Evolutionary conservation across 1,140 invertebrate species (phyloP).

Genomic region (Polyergus mexicanus): DNA sequence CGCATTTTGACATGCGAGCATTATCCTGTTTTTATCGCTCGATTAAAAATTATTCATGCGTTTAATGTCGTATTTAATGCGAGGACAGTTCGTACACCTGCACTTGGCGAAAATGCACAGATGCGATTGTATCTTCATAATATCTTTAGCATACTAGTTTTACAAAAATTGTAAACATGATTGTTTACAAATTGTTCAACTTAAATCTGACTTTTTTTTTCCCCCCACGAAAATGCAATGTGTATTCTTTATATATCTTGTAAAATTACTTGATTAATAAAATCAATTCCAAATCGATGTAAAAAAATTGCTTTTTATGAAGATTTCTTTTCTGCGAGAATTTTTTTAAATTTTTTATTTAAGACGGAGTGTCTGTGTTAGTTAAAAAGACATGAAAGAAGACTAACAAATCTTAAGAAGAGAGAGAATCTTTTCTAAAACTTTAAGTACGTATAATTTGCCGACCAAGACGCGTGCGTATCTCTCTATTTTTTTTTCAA

Average conservation of each 20-base stretch:
- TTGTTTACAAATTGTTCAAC: background rate
- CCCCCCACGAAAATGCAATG: background rate
- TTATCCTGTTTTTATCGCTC: background rate
- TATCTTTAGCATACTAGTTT: background rate
- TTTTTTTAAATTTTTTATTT: too few species aligned
- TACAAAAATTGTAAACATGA: background rate
- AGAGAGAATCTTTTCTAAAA: too few species aligned
- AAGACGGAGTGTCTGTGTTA: too few species aligned
- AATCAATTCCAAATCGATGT: too few species aligned
- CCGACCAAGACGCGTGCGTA: too few species aligned
- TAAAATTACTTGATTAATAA: too few species aligned
- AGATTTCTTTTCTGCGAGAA: background rate
- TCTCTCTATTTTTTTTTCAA: too few species aligned
- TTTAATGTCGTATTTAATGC: background rate
- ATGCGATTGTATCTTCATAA: slow-evolving; percentile 15
- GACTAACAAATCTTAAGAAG: too few species aligned
- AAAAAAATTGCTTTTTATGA: too few species aligned
- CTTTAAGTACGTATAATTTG: too few species aligned
- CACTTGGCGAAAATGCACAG: slow-evolving; percentile 7
- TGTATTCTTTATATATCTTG: background rate
- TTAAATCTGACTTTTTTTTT: background rate
- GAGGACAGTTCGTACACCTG: slow-evolving; percentile 25
- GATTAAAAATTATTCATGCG: slow-evolving; percentile 5
- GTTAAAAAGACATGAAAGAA: too few species aligned
- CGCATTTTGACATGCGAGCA: background rate